Conservation (phyloP, 2,113 vertebrate species). For the Apaloderma vittatum region DNA sequence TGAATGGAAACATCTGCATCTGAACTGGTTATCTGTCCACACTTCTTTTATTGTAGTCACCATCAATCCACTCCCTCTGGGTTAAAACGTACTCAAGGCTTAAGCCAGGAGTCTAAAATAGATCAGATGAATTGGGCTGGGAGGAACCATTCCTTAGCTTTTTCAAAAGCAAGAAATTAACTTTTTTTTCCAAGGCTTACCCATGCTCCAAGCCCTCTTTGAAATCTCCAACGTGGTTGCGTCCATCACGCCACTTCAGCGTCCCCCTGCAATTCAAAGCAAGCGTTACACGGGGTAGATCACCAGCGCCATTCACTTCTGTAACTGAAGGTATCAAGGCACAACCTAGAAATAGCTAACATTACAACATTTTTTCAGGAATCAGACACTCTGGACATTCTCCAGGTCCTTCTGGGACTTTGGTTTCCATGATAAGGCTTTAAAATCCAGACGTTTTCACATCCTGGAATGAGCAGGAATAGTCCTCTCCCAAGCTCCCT, state of each 20-base stretch:
- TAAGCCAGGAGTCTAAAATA: not conserved
- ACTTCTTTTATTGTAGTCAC: not conserved
- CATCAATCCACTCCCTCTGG: fast-evolving
- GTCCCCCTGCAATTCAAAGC: conserved; percentile 75
- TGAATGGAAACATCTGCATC: not conserved
- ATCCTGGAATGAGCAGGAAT: not conserved
- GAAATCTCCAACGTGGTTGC: conserved; percentile 79
- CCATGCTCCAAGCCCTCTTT: conserved; percentile 80
- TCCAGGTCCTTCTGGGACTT: not conserved
- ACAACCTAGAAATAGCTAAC: not conserved
- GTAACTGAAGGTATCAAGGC: not conserved
- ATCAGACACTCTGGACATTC: not conserved
- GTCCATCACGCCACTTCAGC: conserved; percentile 78
- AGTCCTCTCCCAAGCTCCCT: not conserved
- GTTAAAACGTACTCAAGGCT: not conserved
- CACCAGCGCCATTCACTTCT: not conserved
- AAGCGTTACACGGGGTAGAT: fast-evolving
- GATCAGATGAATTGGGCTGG: not conserved
- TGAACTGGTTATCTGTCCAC: not conserved
- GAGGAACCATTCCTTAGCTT: not conserved
- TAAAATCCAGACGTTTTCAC: not conserved
- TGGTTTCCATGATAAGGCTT: not conserved
- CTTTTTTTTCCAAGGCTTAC: conserved; percentile 33
- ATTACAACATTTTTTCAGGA: not conserved
- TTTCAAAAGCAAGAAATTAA: fast-evolving